phyloP scores from a whole-genome alignment of 2,888 invertebrate species.

The Willowsia nigromaculata region DNA sequence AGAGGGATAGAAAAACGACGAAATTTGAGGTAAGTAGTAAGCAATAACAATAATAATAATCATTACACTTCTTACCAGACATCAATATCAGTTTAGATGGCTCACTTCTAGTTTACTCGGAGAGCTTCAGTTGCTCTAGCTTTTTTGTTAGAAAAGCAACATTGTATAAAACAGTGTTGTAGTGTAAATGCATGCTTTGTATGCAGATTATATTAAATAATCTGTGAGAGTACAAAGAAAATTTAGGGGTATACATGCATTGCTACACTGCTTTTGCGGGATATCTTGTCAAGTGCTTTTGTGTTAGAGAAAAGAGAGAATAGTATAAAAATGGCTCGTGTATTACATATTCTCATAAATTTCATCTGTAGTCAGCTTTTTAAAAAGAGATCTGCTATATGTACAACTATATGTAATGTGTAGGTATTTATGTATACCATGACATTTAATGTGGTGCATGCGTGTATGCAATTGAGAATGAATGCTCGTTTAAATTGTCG shows the following conservation, averaged over 20 bases:
- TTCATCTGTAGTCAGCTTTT: background rate
- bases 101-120: constrained; percentile 37
- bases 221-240: background rate
- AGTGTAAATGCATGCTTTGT: background rate
- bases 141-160: background rate
- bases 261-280: background rate
- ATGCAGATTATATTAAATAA: background rate
- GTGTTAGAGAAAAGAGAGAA: background rate
- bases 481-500: constrained; percentile 27
- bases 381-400: background rate
- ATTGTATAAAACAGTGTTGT: background rate
- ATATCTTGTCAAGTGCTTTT: no score
- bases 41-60: constrained; percentile 65
- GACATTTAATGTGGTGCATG: background rate
- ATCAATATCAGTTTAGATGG: constrained; percentile 49
- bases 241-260: background rate
- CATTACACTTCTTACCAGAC: constrained; percentile 48
- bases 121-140: no score
- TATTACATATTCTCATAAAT: background rate
- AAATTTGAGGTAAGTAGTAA: no score
- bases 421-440: background rate
- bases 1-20: background rate
- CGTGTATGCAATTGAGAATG: background rate
- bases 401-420: background rate
- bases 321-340: constrained; percentile 5